phyloP scores from a whole-genome alignment of 2,113 vertebrate species.

The Machaerirhynchus nigripectus region DNA sequence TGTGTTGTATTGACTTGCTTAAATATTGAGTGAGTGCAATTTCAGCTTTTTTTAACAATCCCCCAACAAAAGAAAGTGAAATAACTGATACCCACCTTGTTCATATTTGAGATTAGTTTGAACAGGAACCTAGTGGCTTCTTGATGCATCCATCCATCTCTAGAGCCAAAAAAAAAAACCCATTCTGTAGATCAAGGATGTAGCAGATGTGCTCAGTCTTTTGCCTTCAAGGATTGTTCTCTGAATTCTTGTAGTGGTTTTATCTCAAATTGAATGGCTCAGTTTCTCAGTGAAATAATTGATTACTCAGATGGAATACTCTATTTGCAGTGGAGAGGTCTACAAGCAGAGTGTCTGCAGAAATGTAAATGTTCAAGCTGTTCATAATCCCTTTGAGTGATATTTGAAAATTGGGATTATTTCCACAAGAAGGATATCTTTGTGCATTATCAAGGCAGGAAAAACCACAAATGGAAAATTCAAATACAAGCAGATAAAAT shows the following conservation, averaged over 20 bases:
- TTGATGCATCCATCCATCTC: not conserved
- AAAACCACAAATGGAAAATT: not conserved
- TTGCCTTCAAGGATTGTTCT: not conserved
- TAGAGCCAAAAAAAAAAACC: too few species aligned
- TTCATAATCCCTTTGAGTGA: not conserved
- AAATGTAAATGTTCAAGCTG: not conserved
- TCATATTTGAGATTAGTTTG: not conserved
- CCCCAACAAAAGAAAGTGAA: not conserved
- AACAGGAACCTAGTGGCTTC: not conserved
- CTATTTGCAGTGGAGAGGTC: not conserved
- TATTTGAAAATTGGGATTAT: not conserved
- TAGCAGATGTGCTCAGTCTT: not conserved
- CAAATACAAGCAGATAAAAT: not conserved
- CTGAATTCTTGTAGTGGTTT: not conserved
- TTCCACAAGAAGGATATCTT: not conserved
- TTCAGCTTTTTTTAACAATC: not conserved
- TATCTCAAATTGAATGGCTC: not conserved
- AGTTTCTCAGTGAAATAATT: not conserved
- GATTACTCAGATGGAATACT: not conserved
- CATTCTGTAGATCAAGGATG: not conserved
- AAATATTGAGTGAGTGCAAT: too few species aligned
- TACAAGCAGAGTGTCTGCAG: not conserved
- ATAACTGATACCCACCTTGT: not conserved
- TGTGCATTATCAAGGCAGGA: not conserved
- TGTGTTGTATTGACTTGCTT: not conserved